Percentiles rank a stretch among this genome's conserved stretches.
Conservation (phyloP, 2,113 vertebrate genomes). For the Leptocoma aspasia region DNA sequence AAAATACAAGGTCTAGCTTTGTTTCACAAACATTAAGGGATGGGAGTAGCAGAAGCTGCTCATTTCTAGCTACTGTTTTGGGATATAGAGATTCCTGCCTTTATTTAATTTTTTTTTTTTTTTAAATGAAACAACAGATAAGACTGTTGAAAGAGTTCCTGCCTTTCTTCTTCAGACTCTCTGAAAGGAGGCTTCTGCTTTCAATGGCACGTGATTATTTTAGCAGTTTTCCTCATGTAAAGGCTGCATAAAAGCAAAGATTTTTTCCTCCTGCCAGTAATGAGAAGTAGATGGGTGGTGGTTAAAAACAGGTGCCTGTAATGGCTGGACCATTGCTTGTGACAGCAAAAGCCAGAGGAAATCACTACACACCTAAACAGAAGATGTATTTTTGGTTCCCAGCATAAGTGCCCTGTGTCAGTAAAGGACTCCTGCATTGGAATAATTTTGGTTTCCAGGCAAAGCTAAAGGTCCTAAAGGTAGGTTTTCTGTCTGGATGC, state of each 20-base stretch:
- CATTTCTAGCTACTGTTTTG: background rate
- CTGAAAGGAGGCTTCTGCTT: background rate
- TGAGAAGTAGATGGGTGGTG: background rate
- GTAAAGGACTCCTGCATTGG: background rate
- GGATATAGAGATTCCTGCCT: background rate
- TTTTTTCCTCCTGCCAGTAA: background rate
- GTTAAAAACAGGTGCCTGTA: background rate
- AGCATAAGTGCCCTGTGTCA: background rate
- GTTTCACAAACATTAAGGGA: background rate
- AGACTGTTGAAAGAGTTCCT: background rate
- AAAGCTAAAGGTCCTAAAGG: background rate
- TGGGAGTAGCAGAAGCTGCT: background rate
- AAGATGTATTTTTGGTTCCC: background rate
- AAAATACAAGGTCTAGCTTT: background rate
- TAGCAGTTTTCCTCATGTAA: background rate
- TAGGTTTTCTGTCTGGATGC: background rate
- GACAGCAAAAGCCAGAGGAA: constrained; percentile 10
- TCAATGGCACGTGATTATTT: background rate
- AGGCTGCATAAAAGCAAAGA: background rate
- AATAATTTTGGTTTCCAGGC: background rate
- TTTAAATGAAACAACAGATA: background rate
- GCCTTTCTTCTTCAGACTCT: background rate
- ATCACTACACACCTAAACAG: background rate
- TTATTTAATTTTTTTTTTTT: background rate
- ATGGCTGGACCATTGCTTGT: background rate